A percentile compares a stretch with the other conserved stretches of the same genome.
These are phyloP conservation scores for Aphelinus certus DNA, from an alignment of 1,140 invertebrate genomes.

Conservation along the genomic window DNA sequence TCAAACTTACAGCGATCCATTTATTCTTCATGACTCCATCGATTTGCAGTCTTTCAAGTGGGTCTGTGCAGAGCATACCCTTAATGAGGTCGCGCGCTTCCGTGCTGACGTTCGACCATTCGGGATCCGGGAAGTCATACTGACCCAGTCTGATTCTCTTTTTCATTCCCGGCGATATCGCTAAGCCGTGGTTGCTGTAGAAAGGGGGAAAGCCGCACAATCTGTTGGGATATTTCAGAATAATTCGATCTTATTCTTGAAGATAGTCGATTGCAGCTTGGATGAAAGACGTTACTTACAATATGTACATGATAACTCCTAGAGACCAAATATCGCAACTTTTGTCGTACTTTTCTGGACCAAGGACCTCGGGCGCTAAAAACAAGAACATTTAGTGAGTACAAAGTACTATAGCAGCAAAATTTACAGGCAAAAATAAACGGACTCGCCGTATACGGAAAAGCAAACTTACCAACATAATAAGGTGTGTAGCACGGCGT, in stretches of 20 bases:
- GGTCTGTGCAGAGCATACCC: conserved; percentile 93
- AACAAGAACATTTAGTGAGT: conserved; percentile 36
- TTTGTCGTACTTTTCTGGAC: conserved; percentile 97
- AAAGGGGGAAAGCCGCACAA: conserved; percentile 98
- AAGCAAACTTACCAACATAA: conserved; percentile 83
- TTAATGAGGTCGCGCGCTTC: conserved; percentile 96
- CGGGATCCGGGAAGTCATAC: conserved; percentile 95
- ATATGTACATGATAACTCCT: conserved; percentile 98
- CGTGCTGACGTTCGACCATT: conserved; percentile 94
- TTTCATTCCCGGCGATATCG: conserved; percentile 99
- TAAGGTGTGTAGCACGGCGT: conserved; percentile 99
- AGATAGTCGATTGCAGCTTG: not conserved
- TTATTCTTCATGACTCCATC: conserved; percentile 89
- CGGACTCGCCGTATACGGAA: not conserved
- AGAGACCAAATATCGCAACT: conserved; percentile 99
- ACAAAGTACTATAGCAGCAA: too few species aligned
- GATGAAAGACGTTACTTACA: conserved; percentile 71
- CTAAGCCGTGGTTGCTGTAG: conserved; percentile 95
- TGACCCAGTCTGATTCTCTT: conserved; percentile 94
- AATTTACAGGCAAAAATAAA: too few species aligned
- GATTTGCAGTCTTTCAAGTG: conserved; percentile 88
- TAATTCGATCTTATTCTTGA: too few species aligned
- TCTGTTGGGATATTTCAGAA: conserved; percentile 58
- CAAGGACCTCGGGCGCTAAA: conserved; percentile 92
- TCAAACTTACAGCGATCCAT: conserved; percentile 83